A percentile compares a stretch with the other conserved stretches of the same genome.
Evolutionary conservation across 2,113 vertebrate species (phyloP).

Genomic region (Dermatemys mawii): DNA sequence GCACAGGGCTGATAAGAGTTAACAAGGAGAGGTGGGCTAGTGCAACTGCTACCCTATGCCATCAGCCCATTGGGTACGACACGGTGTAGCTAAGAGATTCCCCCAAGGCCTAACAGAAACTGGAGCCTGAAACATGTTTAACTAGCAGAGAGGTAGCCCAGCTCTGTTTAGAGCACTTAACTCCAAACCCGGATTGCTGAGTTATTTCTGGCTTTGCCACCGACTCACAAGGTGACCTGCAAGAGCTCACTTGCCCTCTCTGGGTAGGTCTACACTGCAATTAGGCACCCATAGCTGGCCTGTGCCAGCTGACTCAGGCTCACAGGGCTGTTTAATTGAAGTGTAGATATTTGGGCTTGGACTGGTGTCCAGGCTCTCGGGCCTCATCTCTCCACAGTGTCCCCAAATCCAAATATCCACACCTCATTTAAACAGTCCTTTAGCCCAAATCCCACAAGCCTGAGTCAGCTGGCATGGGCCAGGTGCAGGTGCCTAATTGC

Average conservation of each 20-base stretch:
- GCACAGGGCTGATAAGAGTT: not conserved
- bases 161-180: not conserved
- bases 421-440: not conserved
- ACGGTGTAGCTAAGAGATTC: not conserved
- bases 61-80: not conserved
- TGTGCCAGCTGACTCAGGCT: not conserved
- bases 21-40: not conserved
- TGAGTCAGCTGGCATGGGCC: not conserved
- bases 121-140: not conserved
- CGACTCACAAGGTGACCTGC: not conserved
- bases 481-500: not conserved
- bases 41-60: not conserved
- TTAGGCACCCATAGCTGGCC: not conserved
- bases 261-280: not conserved
- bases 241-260: not conserved
- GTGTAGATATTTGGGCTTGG: not conserved
- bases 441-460: not conserved
- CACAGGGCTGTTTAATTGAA: not conserved
- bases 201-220: not conserved
- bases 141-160: not conserved
- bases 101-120: constrained; percentile 29
- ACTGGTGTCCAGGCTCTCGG: not conserved
- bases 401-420: not conserved
- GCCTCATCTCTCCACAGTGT: not conserved
- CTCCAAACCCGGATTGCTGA: not conserved